Base-by-base conservation (phyloP, 2,113 vertebrate genomes). In the Heterocephalus glaber region DNA sequence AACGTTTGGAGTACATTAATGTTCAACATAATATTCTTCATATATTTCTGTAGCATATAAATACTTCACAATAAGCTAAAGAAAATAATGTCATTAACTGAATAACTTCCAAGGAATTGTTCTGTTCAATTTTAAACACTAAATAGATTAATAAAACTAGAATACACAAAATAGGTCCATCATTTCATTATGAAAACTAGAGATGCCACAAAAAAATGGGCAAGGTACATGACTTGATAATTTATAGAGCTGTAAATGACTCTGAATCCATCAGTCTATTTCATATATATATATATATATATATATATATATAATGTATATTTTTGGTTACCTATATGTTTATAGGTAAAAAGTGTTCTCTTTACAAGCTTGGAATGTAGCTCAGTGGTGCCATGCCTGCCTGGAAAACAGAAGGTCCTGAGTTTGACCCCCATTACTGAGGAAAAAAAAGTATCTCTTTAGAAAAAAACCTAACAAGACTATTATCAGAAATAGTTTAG, bases 41-140 rank as follows among this genome's bases (percentile, higher is more conserved):
- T 58, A 74, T 4, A 87, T 87, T 87, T 82, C 13, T 87, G 14
- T 54, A 60, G 63, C 16, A 82, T 90, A 79, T 3, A 72, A 92
- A 83, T 92, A n/a, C 72, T 94, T 80, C 13, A 52, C 54, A 74
- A 7, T 80, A 92, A 94, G 24, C 68, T 7, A 61, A 91, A 65
- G 14, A 10, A n/a, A 92, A 63, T 54, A 89, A 49, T 68, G 28
- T 88, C 38, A 89, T 84, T 94, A 72, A 90, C 5, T 83, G 6
- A 63, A 20, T 68, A 91, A 33, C 13, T 56, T 65, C 38, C 33
- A 79, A 82, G 10, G 33, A 90, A 81, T 1, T 63, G 20, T 47
- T 70, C 0, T 74, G 24, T 38, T 74, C 44, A 35, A 72, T 81
- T 81, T 95, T 86, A 81, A 72, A 74, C 22, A 35, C 49, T 58